Percentiles rank a stretch among this genome's conserved stretches.
These are phyloP conservation scores for Malurus splendens DNA, from an alignment of 2,797 vertebrate species.

Conservation along the genomic window DNA sequence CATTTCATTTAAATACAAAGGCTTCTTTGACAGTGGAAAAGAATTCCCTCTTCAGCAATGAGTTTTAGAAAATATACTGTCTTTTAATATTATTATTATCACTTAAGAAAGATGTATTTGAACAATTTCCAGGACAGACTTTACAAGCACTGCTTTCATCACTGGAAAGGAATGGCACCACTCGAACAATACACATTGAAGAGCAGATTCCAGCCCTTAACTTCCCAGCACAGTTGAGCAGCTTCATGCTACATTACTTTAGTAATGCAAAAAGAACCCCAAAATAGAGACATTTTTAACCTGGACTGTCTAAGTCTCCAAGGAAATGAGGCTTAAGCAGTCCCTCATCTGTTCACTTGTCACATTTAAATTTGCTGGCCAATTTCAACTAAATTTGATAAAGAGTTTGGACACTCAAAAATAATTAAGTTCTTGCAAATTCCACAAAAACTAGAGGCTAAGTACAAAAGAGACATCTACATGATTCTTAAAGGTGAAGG, in stretches of 20 bases:
- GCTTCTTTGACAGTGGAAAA: background rate
- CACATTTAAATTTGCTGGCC: conserved; percentile 3
- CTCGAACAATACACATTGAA: background rate
- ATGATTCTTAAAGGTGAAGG: background rate
- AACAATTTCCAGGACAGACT: background rate
- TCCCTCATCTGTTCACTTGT: conserved; percentile 43
- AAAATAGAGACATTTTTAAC: conserved; percentile 45
- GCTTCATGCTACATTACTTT: conserved; percentile 42
- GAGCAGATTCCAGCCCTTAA: background rate
- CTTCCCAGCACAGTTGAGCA: conserved; percentile 10
- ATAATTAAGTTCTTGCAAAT: background rate
- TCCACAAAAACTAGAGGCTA: background rate
- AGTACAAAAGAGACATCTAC: background rate
- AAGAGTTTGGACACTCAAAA: background rate
- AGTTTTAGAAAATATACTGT: background rate
- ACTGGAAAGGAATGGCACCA: background rate
- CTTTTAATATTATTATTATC: background rate
- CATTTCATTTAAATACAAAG: background rate
- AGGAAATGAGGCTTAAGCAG: conserved; percentile 40
- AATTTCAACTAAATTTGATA: conserved; percentile 7
- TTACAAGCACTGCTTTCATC: background rate
- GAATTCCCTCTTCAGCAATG: rapidly evolving
- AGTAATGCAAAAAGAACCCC: conserved; percentile 2
- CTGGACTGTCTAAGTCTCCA: background rate
- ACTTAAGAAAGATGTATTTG: background rate